phyloP scores from a whole-genome alignment of 2,888 invertebrate species.

The Eutolmus rufibarbis region DNA sequence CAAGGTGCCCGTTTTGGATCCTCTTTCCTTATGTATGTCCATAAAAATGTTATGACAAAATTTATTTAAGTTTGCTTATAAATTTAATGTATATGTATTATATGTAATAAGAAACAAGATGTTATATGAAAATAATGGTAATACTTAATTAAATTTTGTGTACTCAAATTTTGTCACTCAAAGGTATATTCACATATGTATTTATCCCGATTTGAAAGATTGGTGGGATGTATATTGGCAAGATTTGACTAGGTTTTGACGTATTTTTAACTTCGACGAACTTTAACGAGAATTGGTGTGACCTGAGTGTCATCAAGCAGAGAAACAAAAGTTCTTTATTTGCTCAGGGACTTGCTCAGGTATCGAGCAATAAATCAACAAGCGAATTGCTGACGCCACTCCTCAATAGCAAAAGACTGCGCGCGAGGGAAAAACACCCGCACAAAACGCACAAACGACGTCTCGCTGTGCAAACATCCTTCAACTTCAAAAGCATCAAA shows the following conservation, averaged over 20 bases:
- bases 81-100: too few species aligned
- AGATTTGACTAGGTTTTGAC: background rate
- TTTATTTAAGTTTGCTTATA: too few species aligned
- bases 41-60: too few species aligned
- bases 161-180: too few species aligned
- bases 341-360: background rate
- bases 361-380: background rate
- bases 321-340: background rate
- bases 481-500: conserved; percentile 24
- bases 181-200: too few species aligned
- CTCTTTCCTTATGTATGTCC: too few species aligned
- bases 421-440: background rate
- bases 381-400: background rate
- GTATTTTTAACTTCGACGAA: background rate
- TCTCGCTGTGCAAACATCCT: conserved; percentile 24
- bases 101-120: too few species aligned
- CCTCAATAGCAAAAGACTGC: background rate
- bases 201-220: too few species aligned
- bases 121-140: too few species aligned
- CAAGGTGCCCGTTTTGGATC: too few species aligned
- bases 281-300: background rate
- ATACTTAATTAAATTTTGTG: too few species aligned
- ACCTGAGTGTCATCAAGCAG: background rate
- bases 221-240: too few species aligned
- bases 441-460: background rate